Evolutionary conservation across 2,113 vertebrate species (phyloP), one percentile per base, ranked within the genome.

Genomic region (Solea solea): DNA sequence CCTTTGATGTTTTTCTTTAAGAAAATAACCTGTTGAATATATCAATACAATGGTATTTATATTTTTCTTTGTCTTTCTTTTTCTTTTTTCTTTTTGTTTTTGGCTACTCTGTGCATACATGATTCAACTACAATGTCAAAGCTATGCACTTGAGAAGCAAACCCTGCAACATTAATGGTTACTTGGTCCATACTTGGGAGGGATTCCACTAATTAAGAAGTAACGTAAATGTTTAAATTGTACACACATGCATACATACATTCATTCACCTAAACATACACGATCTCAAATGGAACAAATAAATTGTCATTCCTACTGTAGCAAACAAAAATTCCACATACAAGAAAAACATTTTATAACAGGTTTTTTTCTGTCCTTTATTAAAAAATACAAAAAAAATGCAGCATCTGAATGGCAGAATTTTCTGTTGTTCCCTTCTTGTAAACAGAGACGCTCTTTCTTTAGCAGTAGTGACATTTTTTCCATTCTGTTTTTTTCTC

Each of bases 1-100:
- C 96, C 94, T 95, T 96, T 92, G 95, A 93, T 96, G 96, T 96
- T 95, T 96, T 96, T 95, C 93, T 96, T 96, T 96, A 91, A 94
- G 93, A 95, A 96, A 95, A 96, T 95, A 96, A 95, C 95, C 95
- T 97, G 94, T 96, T 95, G 92, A 95, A 95, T 92, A 93, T 95
- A 96, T 96, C 94, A 94, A 93, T 93, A 95, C 94, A 85, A 92
- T 94, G 93, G 93, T 96, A 93, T 94, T 96, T 95, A 94, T 95
- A 94, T 94, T 86, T 86, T 84, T 78, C 39, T 76, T 76, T 82
- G 66, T 9, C 2, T 49, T 53, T 69, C 75, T 52, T 64, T 65
- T 81, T 70, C 73, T 68, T 76, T 78, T 49, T 80, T 72, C 16
- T 61, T 73, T 86, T 77, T 80, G n/a, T 86, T 89, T 89, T 90